These are phyloP conservation scores for Meteorus sp. DNA, from an alignment of 1,140 invertebrate species.

Conservation along the genomic window DNA sequence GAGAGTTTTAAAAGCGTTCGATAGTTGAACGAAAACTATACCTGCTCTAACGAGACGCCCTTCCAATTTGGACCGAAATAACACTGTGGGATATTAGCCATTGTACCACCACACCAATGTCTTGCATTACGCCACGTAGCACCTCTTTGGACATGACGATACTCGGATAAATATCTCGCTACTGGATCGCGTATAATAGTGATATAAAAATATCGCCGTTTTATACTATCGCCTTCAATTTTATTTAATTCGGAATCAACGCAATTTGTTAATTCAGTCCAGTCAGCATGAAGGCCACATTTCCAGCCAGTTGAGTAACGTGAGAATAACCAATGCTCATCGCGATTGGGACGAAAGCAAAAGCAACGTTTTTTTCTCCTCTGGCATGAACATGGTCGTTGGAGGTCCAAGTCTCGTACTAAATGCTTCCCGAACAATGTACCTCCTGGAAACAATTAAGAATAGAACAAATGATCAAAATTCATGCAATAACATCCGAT, in stretches of 20 bases:
- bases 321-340: constrained; percentile 96
- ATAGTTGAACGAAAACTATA: constrained; percentile 27
- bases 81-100: constrained; percentile 76
- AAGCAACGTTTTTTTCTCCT: constrained; percentile 85
- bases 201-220: constrained; percentile 93
- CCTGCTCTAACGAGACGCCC: constrained; percentile 63
- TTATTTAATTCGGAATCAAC: constrained; percentile 86
- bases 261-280: constrained; percentile 92
- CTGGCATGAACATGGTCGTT: constrained; percentile 86
- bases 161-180: constrained; percentile 88
- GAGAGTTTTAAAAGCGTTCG: neutral
- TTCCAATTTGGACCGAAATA: constrained; percentile 71
- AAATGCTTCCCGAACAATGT: constrained; percentile 95
- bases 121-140: constrained; percentile 94
- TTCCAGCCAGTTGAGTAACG: constrained; percentile 98
- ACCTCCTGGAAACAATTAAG: constrained; percentile 62
- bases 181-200: constrained; percentile 93
- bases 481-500: neutral
- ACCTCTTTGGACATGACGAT: constrained; percentile 92
- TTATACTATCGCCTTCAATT: constrained; percentile 78
- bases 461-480: constrained; percentile 21
- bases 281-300: constrained; percentile 97
- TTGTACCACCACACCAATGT: constrained; percentile 85
- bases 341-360: constrained; percentile 86
- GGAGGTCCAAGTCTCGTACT: constrained; percentile 88